Base-by-base conservation (phyloP, 1,140 invertebrate genomes). In the Capitella teleta region DNA sequence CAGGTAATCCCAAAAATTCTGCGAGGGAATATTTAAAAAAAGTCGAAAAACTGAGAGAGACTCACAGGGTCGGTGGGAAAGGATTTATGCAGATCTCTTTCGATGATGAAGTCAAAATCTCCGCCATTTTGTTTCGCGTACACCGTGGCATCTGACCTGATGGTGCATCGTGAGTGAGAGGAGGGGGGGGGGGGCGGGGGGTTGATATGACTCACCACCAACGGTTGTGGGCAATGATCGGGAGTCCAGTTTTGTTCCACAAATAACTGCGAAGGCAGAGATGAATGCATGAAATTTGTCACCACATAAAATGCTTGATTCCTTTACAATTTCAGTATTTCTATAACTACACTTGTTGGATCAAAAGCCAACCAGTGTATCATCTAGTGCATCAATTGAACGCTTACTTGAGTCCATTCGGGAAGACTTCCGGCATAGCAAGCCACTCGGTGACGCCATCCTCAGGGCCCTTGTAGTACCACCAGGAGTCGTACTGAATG, bases 401-500 rank as follows among this genome's bases (percentile, higher is more conserved):
- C 19, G 25, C 38, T 40, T 18, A 40, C 38, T 58, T 58, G 49
- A 46, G 43, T 28, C 62, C 62, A 46, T 57, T 49, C 26, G 64
- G 57, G 34, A 64, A 62, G 21, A 62, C 47, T 12, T 59, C 52
- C 4, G 58, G 56, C 28, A 45, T 55, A 14, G 56, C 28, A 16
- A 43, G 54, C 59, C 62, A 63, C 14, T 56, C 58, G 30, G 57
- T 57, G 19, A 59, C 58, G 10, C 57, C 62, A 26, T 57, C 41
- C 16, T 25, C 41, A 14, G 47, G 32, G 18, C 56, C 61, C 51
- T 61, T 59, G 47, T 57, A 58, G 44, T 66, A 66, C 58, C 59
- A 64, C 64, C 64, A 66, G 23, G 59, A 62, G 47, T 66, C 64
- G 37, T 58, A 63, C 59, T 66, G 62, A 5, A 66, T 19, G 42